Conservation (phyloP, 64 coral and sea anemone species). For the Montipora foliosa region DNA sequence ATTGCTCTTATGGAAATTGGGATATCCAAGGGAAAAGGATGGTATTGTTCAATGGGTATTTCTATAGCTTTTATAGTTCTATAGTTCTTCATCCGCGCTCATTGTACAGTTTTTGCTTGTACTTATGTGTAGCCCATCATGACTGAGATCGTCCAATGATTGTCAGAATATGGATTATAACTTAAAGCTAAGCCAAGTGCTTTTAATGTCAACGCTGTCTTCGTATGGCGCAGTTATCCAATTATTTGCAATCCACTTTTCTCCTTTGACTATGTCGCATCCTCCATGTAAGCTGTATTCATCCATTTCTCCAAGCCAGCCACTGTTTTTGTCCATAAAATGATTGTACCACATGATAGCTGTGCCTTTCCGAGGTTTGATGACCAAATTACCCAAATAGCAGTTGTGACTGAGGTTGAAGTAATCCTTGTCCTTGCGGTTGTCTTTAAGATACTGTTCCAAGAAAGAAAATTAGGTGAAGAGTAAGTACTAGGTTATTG, state of each 20-base stretch:
- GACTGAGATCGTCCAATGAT: no score
- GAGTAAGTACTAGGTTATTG: background rate
- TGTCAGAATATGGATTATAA: background rate
- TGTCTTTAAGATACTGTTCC: constrained; percentile 55
- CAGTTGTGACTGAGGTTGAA: constrained; percentile 93
- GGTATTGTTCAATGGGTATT: no score
- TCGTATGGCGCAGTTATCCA: constrained; percentile 88
- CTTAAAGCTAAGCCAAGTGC: constrained; percentile 46
- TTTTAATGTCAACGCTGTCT: constrained; percentile 52
- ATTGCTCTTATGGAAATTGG: no score
- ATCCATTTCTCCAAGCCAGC: constrained; percentile 75
- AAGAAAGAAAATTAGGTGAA: background rate
- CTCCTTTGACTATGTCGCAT: constrained; percentile 72
- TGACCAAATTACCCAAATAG: constrained; percentile 60
- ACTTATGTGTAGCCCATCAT: no score
- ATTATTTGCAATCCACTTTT: constrained; percentile 95
- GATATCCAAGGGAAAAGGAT: no score
- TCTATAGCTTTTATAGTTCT: no score
- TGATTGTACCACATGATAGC: constrained; percentile 96
- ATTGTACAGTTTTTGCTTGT: no score
- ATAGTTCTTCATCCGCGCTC: no score
- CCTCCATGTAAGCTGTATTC: constrained; percentile 88
- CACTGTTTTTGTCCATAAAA: constrained; percentile 72
- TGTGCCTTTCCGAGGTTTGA: constrained; percentile 78
- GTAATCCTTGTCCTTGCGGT: constrained; percentile 58